Conservation (phyloP, 2,113 vertebrate species). For the Poeciliopsis retropinna region DNA sequence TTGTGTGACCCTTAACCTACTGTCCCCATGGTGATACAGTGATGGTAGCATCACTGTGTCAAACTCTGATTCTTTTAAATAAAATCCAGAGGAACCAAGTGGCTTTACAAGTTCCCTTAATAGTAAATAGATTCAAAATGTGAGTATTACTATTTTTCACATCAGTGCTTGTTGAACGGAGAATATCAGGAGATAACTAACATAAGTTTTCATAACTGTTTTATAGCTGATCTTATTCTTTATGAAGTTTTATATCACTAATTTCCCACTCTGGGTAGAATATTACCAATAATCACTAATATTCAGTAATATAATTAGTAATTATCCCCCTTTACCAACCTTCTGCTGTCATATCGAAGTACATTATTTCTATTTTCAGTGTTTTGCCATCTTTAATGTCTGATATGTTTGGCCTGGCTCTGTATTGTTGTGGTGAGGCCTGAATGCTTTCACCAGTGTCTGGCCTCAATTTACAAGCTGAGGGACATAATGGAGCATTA, state of each 20-base stretch:
- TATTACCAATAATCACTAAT: neutral
- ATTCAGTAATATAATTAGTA: neutral
- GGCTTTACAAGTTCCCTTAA: too few relatives aligned
- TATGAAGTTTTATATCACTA: neutral
- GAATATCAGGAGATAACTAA: too few relatives aligned
- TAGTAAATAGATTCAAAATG: too few relatives aligned
- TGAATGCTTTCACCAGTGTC: neutral
- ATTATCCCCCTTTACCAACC: neutral
- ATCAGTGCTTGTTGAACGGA: too few relatives aligned
- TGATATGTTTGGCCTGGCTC: neutral
- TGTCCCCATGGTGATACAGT: neutral
- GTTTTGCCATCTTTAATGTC: neutral
- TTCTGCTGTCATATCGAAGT: neutral
- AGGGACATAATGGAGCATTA: slow-evolving; percentile 1
- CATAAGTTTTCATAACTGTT: neutral
- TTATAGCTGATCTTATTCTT: neutral
- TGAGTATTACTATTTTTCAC: too few relatives aligned
- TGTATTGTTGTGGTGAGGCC: neutral
- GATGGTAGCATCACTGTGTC: neutral
- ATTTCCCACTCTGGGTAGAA: neutral
- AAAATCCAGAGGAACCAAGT: too few relatives aligned
- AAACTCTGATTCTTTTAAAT: too few relatives aligned
- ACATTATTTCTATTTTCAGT: neutral
- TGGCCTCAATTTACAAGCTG: neutral
- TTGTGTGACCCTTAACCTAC: neutral